These are phyloP conservation scores for Trichonephila clavata DNA, from an alignment of 1,140 invertebrate species.

Conservation along the genomic window DNA sequence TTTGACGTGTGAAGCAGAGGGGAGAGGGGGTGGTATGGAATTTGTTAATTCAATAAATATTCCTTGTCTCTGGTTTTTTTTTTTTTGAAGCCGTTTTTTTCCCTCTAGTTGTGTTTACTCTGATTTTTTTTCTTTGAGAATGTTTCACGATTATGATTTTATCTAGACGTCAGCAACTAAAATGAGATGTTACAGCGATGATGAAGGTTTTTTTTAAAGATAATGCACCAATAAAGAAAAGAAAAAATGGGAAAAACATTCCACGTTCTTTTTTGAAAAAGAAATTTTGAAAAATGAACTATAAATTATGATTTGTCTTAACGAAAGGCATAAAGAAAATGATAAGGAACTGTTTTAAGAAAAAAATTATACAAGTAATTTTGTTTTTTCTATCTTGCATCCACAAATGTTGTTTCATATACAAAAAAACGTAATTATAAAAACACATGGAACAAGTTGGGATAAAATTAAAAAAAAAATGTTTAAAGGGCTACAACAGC, in stretches of 20 bases:
- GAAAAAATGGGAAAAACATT: background rate
- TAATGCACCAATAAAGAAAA: background rate
- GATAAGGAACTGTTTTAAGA: too few relatives aligned
- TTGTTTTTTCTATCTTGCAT: too few relatives aligned
- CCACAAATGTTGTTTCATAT: too few relatives aligned
- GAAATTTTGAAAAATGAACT: too few relatives aligned
- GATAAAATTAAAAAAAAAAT: too few relatives aligned
- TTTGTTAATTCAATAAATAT: constrained; percentile 17
- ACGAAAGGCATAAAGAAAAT: too few relatives aligned
- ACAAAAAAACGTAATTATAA: too few relatives aligned
- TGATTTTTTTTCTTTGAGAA: background rate
- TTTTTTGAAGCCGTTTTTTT: background rate
- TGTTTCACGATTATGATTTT: background rate
- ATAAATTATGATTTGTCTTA: too few relatives aligned
- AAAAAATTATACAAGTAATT: too few relatives aligned
- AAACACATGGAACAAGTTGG: too few relatives aligned
- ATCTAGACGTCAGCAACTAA: background rate
- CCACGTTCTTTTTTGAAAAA: too few relatives aligned
- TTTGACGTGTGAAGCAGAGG: background rate
- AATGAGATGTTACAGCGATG: background rate
- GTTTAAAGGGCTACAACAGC: too few relatives aligned
- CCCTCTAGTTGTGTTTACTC: background rate
- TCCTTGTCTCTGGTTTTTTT: background rate
- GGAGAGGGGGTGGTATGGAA: background rate
- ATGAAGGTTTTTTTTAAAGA: background rate